Evolutionary conservation across 2,888 invertebrate species (phyloP), one percentile per base, ranked within the genome.

Genomic region (Andrena haemorrhoa): DNA sequence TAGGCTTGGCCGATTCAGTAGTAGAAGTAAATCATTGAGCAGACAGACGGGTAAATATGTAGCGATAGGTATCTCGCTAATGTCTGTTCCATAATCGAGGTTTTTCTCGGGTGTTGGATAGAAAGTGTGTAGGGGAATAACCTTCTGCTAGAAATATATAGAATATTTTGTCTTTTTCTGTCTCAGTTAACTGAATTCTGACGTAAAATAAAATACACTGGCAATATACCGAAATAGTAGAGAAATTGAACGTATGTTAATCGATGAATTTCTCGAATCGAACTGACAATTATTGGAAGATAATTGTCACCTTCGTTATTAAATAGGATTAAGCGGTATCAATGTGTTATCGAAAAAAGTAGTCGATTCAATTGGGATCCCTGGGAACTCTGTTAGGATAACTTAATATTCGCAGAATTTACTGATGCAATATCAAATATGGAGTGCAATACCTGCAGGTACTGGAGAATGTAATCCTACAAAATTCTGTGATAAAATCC

Each of bases 401-500:
- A 69, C 33, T 64, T 80, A 64, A 78, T 78, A 80, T 56, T 35
- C 68, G 26, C 1, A 20, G 51, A 58, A 82, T 80, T 75, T 68
- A 64, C 8, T 10, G 26, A 2, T 2, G 66, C 51, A 51, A 75
- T 80, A 75, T 74, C 65, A 53, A 75, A 80, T 58, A 53, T 12
- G 31, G 26, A 35, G 16, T 20, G 68, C 47, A 66, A 68, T 71
- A 63, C 49, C 78, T 23, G 47, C n/a, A 41, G 33, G 72, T 49
- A 47, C 70, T 51, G 70, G 69, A 23, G 51, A 63, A 76, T 71
- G 73, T 76, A 70, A 85, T 84, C 70, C 71, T 64, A 70, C n/a
- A n/a, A n/a, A 77, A 83, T 83, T 82, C 56, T 26, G 51, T 66
- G 75, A 75, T 56, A 66, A 64, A 82, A 72, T 75, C 68, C 60